Evolutionary conservation across 2,888 invertebrate genomes (phyloP).

Genomic region (Xiphydria camelus): DNA sequence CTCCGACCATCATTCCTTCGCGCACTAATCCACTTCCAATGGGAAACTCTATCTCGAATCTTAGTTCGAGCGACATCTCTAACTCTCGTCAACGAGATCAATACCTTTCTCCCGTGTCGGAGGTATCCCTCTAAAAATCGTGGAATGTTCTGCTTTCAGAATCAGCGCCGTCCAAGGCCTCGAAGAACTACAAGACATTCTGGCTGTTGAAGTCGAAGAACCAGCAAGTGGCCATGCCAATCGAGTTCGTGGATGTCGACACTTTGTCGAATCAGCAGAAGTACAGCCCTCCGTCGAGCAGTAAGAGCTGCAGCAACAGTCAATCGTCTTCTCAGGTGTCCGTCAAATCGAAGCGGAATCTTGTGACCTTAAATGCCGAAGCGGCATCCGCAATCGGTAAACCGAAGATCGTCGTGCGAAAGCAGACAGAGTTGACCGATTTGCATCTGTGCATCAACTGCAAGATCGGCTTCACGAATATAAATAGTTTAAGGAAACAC

Average conservation of each 20-base stretch:
- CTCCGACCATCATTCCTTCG: too few species aligned
- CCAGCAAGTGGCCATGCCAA: neutral
- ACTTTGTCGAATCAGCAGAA: neutral
- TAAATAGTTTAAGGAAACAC: neutral
- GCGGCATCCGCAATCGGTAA: neutral
- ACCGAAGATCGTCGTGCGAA: neutral
- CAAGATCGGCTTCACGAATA: constrained; percentile 1
- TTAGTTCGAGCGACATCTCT: too few species aligned
- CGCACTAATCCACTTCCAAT: too few species aligned
- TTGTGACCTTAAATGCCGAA: too few species aligned
- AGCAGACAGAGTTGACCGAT: neutral
- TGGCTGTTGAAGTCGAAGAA: neutral
- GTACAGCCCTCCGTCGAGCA: neutral
- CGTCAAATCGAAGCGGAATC: too few species aligned
- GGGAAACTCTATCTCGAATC: too few species aligned
- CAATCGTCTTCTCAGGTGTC: too few species aligned
- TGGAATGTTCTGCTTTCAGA: too few species aligned
- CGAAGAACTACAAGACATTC: neutral
- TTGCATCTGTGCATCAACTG: neutral
- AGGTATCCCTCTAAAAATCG: too few species aligned
- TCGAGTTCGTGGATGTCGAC: neutral
- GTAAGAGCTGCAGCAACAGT: neutral
- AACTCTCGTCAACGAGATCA: too few species aligned
- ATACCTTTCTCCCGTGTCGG: too few species aligned
- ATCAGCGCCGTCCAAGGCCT: too few species aligned